Evolutionary conservation across 2,113 vertebrate species (phyloP), one percentile per base, ranked within the genome.

Genomic region (Bothrops jararaca): DNA sequence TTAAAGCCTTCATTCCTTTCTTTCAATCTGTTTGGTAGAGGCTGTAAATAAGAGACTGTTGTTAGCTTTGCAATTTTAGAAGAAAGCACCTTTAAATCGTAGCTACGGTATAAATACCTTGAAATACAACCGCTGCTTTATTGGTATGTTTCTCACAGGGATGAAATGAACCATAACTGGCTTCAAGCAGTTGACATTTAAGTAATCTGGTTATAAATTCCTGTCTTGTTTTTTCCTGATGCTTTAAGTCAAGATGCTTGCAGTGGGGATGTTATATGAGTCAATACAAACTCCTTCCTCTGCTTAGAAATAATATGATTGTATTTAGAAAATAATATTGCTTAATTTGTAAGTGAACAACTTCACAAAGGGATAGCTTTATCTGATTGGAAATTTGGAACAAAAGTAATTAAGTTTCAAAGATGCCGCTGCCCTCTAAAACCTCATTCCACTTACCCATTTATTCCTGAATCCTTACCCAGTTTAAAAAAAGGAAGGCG

Each of bases 311-410:
- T 42, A n/a, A 60, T n/a, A 34, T 45, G 54, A n/a, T 23, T 53
- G 45, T 18, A n/a, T 15, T 90, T 53, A 92, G 34, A 45, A 74
- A 60, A 45, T 12, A 92, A 90, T 50, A 26, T 13, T 6, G 22
- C 24, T 92, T 90, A 90, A 92, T 60, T 88, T 92, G 74, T 22
- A 86, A 52, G 26, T 60, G 57, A 85, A 57, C 29, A 90, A 58
- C 88, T 39, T 50, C n/a, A 20, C 58, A 60, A 52, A 50, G 57
- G 53, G 56, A 39, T n/a, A 86, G 26, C n/a, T 45, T 53, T 74
- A 54, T 26, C 24, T 56, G 57, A 26, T 56, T 45, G 23, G 42
- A 58, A 92, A 89, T 12, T 24, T 7, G 22, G 52, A 64, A 57
- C 11, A 23, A 85, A 85, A 74, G 11, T 89, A 56, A 34, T 53